Conservation (phyloP, 30 jellyfish, hydroid and myxozoan species). For the Aurelia coerulea region DNA sequence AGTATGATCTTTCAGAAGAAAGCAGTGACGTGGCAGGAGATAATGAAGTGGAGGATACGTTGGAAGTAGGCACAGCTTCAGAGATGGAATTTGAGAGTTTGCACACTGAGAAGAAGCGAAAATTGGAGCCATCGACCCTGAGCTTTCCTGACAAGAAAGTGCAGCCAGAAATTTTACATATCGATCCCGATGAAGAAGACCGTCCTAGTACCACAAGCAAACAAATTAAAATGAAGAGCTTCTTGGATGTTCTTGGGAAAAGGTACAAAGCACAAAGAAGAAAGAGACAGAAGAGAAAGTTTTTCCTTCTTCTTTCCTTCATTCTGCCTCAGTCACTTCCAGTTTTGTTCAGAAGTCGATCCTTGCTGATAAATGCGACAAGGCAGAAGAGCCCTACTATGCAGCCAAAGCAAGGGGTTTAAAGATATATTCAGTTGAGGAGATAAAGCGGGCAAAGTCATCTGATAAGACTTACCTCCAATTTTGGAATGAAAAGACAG, state of each 20-base stretch:
- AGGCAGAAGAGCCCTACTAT: background rate
- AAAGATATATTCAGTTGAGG: background rate
- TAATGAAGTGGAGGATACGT: too few relatives aligned
- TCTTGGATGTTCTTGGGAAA: background rate
- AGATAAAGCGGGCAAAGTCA: background rate
- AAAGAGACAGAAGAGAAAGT: background rate
- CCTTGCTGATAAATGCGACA: background rate
- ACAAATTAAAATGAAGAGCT: background rate
- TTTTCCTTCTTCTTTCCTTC: background rate
- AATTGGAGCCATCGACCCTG: too few relatives aligned
- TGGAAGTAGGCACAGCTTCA: too few relatives aligned
- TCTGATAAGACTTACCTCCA: background rate
- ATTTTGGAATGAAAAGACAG: background rate
- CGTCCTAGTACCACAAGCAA: too few relatives aligned
- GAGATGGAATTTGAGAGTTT: too few relatives aligned
- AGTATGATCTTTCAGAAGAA: too few relatives aligned
- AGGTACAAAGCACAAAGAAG: background rate
- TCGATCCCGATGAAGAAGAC: too few relatives aligned
- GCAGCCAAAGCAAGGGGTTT: slow-evolving; percentile 1
- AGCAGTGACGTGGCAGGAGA: too few relatives aligned
- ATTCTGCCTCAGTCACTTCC: background rate
- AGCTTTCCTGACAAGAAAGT: too few relatives aligned
- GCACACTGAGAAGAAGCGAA: too few relatives aligned
- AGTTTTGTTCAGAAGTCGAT: background rate
- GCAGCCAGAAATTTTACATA: too few relatives aligned